Evolutionary conservation across 2,888 invertebrate genomes (phyloP).

Genomic region (Ryuthela nishihirai): DNA sequence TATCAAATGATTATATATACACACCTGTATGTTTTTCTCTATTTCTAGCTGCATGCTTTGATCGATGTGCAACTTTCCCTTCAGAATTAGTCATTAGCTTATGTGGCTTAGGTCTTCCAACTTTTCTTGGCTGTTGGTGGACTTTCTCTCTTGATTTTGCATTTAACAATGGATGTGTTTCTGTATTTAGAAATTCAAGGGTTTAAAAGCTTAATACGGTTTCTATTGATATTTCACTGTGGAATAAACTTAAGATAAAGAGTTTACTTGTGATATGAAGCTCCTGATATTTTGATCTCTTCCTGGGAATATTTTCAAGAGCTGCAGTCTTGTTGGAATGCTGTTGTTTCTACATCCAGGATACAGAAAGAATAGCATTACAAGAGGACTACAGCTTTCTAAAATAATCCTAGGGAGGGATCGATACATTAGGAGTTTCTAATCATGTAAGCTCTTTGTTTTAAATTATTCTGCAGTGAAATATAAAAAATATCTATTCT

Average conservation of each 20-base stretch:
- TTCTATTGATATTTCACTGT: neutral
- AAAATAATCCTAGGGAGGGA: too few species aligned
- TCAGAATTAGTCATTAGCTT: constrained; percentile 13
- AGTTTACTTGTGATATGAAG: too few species aligned
- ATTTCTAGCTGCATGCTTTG: constrained; percentile 23
- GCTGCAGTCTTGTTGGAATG: too few species aligned
- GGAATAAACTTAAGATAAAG: neutral
- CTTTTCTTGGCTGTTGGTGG: constrained; percentile 21
- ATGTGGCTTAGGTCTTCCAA: constrained; percentile 23
- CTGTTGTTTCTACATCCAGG: too few species aligned
- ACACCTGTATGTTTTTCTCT: constrained; percentile 24
- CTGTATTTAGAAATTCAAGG: constrained; percentile 3
- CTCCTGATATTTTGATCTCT: too few species aligned
- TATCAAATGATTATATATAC: too few species aligned
- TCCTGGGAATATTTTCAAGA: neutral
- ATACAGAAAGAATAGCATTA: too few species aligned
- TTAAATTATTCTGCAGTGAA: neutral
- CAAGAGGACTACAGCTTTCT: too few species aligned
- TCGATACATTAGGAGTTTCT: too few species aligned
- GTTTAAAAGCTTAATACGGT: neutral
- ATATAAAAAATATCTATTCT: too few species aligned
- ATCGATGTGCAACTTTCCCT: constrained; percentile 19
- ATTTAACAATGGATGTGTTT: constrained; percentile 37
- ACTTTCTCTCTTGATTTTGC: constrained; percentile 35
- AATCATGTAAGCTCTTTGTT: neutral